Conservation (phyloP, 2,113 vertebrate species). For the Vanacampus margaritifer region DNA sequence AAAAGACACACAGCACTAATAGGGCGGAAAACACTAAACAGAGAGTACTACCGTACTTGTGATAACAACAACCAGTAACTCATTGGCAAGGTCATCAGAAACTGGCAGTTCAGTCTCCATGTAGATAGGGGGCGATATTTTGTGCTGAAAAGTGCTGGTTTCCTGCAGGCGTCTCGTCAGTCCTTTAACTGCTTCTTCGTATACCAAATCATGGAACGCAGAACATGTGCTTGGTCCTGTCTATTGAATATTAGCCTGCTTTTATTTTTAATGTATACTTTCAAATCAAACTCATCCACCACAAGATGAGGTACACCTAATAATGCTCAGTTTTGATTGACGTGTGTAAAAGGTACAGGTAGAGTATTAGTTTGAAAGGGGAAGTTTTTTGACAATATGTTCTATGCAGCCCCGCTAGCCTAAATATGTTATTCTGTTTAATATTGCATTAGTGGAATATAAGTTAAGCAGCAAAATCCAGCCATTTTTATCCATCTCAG, state of each 20-base stretch:
- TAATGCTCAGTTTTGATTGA: constrained; percentile 3
- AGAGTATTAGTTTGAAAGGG: not conserved
- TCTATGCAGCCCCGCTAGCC: too few relatives aligned
- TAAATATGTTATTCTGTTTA: too few relatives aligned
- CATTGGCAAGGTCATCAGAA: constrained; percentile 38
- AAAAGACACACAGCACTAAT: constrained; percentile 39
- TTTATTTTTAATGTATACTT: not conserved
- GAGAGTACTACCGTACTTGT: constrained; percentile 45
- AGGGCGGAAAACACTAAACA: constrained; percentile 47
- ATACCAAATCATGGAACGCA: too few relatives aligned
- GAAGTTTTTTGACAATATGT: too few relatives aligned
- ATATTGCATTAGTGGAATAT: too few relatives aligned
- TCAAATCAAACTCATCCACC: not conserved
- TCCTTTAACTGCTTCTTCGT: not conserved
- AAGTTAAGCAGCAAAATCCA: too few relatives aligned
- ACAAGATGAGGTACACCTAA: not conserved
- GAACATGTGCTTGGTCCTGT: not conserved
- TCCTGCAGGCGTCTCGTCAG: not conserved
- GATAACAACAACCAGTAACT: constrained; percentile 53
- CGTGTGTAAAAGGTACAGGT: not conserved
- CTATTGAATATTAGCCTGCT: not conserved
- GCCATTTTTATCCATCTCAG: too few relatives aligned
- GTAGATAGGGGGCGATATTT: constrained; percentile 3
- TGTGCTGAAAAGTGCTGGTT: constrained; percentile 49
- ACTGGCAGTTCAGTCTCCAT: constrained; percentile 15